Percentiles rank a stretch among this genome's conserved stretches.
phyloP scores from a whole-genome alignment of 2,113 vertebrate genomes.

The Mellivora capensis region DNA sequence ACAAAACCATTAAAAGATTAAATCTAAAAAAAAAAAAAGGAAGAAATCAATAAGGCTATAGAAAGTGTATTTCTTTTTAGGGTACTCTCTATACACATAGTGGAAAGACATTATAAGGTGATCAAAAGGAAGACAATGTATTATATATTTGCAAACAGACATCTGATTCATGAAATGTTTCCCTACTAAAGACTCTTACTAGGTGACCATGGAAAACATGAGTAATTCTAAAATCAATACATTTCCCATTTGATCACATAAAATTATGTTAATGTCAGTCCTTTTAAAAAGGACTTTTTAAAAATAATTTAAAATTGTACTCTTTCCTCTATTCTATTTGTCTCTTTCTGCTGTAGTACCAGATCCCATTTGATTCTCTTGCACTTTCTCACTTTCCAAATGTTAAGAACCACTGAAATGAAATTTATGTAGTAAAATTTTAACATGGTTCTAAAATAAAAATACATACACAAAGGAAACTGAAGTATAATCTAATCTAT shows the following conservation, averaged over 20 bases:
- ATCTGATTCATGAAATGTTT: slow-evolving; percentile 29
- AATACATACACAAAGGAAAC: neutral
- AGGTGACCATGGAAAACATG: neutral
- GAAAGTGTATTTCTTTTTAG: neutral
- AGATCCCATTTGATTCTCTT: slow-evolving; percentile 11
- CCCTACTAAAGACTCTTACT: slow-evolving; percentile 5
- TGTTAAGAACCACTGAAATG: neutral
- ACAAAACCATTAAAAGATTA: slow-evolving; percentile 17
- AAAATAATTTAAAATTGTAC: neutral
- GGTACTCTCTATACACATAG: neutral
- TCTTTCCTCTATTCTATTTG: neutral
- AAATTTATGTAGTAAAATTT: slow-evolving; percentile 29
- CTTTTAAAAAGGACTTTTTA: neutral
- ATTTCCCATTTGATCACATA: neutral
- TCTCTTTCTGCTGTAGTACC: neutral
- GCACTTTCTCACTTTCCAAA: neutral
- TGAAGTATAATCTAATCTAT: neutral
- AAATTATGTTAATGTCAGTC: neutral
- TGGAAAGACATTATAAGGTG: neutral
- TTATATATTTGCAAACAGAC: neutral
- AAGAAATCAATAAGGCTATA: neutral
- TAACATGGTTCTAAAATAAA: slow-evolving; percentile 10
- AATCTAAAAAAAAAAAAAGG: neutral
- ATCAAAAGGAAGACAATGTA: slow-evolving; percentile 14
- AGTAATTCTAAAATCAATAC: slow-evolving; percentile 9